These are phyloP conservation scores for Lycopodina hypogea DNA, from an alignment of 37 sponge, comb jelly and placozoan species.

Conservation along the genomic window DNA sequence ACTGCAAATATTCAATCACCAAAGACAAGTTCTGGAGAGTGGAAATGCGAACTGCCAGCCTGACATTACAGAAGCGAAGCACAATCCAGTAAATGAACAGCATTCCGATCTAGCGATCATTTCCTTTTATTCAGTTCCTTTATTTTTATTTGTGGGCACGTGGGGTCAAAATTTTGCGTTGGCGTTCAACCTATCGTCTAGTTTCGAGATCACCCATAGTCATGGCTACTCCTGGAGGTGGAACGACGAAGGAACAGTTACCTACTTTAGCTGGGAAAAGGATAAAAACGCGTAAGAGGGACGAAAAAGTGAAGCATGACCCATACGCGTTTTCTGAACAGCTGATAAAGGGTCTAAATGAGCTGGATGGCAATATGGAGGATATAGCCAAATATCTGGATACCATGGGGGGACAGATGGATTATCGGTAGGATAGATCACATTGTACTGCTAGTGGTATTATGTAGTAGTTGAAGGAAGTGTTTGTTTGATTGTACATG, in stretches of 20 bases:
- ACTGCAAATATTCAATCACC: conserved; percentile 20
- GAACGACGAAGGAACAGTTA: conserved; percentile 31
- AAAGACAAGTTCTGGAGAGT: conserved; percentile 46
- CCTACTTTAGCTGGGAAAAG: conserved; percentile 84
- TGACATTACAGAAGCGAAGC: conserved; percentile 2
- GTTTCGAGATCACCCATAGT: too few species aligned
- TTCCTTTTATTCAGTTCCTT: too few species aligned
- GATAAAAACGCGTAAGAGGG: conserved; percentile 89
- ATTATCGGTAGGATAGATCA: conserved; percentile 56
- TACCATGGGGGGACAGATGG: conserved; percentile 41
- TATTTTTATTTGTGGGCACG: too few species aligned
- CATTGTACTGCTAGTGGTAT: too few species aligned
- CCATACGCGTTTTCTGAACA: conserved; percentile 77
- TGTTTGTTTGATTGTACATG: too few species aligned
- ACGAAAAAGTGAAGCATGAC: conserved; percentile 91
- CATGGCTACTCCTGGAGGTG: too few species aligned
- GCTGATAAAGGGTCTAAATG: conserved; percentile 74
- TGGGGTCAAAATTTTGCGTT: too few species aligned
- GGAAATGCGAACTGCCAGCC: conserved; percentile 47
- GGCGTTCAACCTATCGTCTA: too few species aligned
- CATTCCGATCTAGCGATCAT: too few species aligned
- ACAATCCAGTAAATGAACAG: not conserved
- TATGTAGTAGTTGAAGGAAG: too few species aligned
- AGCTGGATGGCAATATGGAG: conserved; percentile 62
- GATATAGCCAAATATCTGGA: conserved; percentile 71